Evolutionary conservation across 2,888 invertebrate genomes (phyloP), one percentile per base, ranked within the genome.

Genomic region (Philereme vetulata): DNA sequence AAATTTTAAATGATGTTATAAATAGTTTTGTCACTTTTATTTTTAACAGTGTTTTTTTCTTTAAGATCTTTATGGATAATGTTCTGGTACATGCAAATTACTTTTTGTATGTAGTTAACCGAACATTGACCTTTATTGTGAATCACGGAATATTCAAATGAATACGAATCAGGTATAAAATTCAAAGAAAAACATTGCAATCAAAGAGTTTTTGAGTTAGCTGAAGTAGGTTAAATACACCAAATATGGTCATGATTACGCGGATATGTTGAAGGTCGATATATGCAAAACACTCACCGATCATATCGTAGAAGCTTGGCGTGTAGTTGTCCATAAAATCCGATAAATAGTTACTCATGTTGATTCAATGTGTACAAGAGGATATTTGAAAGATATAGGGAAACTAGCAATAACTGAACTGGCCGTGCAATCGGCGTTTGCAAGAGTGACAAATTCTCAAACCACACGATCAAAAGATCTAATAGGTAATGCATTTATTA

Each of bases 281-380:
- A 48, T 55, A 36, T 47, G 50, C 60, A 68, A 60, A 57, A 54
- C 40, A 87, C 92, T 91, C 70, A 92, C 92, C 87, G 53, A 91
- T 82, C 62, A 90, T 85, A 74, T 90, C 85, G 70, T 91, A 90
- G 44, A 92, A 57, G 66, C 85, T 88, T 55, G 87, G 81, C 4
- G 87, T 86, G 68, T 88, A 90, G 70, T 88, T 88, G 68, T 87
- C 86, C 74, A 85, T 74, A 70, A 81, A 81, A 80, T 86, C 75
- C 1, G 84, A 82, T 67, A 88, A 65, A 81, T 84, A 82, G 71
- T 21, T 21, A 21, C 81, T 77, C 90, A 90, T 90, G 72, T 77
- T 75, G 60, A 46, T 32, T 8, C n/a, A 6, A 9, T 34, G n/a
- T 34, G n/a, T 45, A 35, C 56, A 45, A 10, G n/a, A 50, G 21